Evolutionary conservation across 2,888 invertebrate genomes (phyloP).

Genomic region (Microdon myrmicae): DNA sequence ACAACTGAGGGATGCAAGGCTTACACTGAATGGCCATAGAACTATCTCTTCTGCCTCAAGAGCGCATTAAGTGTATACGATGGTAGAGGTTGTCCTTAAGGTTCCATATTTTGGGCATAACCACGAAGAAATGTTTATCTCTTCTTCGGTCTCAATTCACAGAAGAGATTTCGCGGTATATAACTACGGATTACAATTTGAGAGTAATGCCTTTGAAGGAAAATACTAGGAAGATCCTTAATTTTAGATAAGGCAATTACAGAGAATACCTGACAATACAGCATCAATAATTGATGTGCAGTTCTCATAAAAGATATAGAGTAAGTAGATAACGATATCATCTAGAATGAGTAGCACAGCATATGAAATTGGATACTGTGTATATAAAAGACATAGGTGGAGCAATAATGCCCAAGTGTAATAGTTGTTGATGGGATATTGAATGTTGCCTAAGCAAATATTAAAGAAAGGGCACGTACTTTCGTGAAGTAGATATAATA

Average conservation of each 20-base stretch:
- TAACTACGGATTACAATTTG: slow-evolving; percentile 36
- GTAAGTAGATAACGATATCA: too few species aligned
- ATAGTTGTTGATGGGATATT: too few species aligned
- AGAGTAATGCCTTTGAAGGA: slow-evolving; percentile 15
- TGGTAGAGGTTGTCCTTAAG: slow-evolving; percentile 44
- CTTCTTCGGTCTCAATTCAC: slow-evolving; percentile 16
- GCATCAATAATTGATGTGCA: too few species aligned
- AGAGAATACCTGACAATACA: slow-evolving; percentile 31
- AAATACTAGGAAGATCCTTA: slow-evolving; percentile 14
- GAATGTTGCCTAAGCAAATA: too few species aligned
- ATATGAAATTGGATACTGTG: too few species aligned
- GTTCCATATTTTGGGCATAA: slow-evolving; percentile 36
- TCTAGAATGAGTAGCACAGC: too few species aligned
- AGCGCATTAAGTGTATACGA: slow-evolving; percentile 44
- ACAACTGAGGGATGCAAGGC: slow-evolving; percentile 49
- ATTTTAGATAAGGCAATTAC: slow-evolving; percentile 42
- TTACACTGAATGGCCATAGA: slow-evolving; percentile 17
- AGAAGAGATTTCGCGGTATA: slow-evolving; percentile 32
- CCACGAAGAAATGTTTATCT: slow-evolving; percentile 11
- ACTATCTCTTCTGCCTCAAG: background rate
- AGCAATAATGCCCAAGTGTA: too few species aligned
- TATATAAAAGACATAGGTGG: too few species aligned
- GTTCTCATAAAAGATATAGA: too few species aligned
- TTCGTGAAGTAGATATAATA: too few species aligned
- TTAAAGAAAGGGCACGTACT: too few species aligned